phyloP scores from a whole-genome alignment of 2,888 invertebrate species.

The Eucera pruinosa region DNA sequence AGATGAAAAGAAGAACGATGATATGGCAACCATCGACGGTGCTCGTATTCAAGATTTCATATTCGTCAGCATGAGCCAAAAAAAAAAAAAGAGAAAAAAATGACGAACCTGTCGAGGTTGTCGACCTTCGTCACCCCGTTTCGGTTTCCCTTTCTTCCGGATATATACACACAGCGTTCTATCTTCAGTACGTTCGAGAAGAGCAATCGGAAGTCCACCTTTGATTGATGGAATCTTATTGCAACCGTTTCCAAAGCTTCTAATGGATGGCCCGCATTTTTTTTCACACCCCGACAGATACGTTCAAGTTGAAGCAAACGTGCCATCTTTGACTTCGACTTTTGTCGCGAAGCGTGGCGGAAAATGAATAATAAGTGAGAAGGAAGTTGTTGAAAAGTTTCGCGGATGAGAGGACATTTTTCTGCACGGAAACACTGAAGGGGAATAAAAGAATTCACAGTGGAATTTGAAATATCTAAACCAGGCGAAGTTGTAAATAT shows the following conservation, averaged over 20 bases:
- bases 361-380: too few species aligned
- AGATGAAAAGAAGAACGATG: slow-evolving; percentile 4
- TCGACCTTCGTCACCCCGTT: slow-evolving; percentile 44
- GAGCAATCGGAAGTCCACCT: slow-evolving; percentile 7
- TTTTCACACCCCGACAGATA: neutral
- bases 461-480: too few species aligned
- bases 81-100: slow-evolving; percentile 29
- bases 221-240: slow-evolving; percentile 42
- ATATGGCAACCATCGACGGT: too few species aligned
- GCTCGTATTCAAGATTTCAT: slow-evolving; percentile 27
- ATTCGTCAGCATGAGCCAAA: slow-evolving; percentile 8
- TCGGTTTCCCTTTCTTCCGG: slow-evolving; percentile 5
- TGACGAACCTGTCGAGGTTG: slow-evolving; percentile 28
- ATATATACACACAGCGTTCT: neutral
- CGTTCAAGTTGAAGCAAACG: neutral
- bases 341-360: too few species aligned
- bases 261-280: slow-evolving; percentile 11
- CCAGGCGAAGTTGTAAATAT: too few species aligned
- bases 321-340: too few species aligned
- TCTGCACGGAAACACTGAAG: too few species aligned
- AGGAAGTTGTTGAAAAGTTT: too few species aligned
- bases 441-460: too few species aligned
- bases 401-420: too few species aligned
- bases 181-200: slow-evolving; percentile 17
- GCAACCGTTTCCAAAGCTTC: slow-evolving; percentile 7